Evolutionary conservation across 2,888 invertebrate genomes (phyloP).

Genomic region (Orchesellides sinensis): DNA sequence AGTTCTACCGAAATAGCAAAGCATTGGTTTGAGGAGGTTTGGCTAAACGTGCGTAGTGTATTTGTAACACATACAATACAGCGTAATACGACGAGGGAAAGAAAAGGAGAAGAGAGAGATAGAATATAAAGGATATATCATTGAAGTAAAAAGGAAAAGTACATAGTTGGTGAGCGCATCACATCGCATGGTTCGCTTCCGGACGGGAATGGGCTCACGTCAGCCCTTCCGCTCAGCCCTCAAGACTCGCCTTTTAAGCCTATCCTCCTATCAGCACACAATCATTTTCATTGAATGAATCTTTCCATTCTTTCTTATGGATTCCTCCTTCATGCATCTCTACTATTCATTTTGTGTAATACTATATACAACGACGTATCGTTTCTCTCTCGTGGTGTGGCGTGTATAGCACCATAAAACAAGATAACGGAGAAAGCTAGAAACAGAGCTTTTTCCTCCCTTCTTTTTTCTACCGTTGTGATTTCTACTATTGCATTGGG

Average conservation of each 20-base stretch:
- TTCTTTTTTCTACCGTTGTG: not conserved
- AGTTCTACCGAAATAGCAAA: conserved; percentile 46
- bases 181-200: conserved; percentile 75
- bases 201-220: conserved; percentile 75
- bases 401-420: not conserved
- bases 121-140: conserved; percentile 54
- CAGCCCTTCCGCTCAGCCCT: conserved; percentile 73
- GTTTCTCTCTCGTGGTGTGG: not conserved
- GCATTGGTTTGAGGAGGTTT: conserved; percentile 17
- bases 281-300: conserved; percentile 55
- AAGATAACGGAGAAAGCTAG: not conserved
- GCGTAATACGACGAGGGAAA: not conserved
- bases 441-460: conserved; percentile 9
- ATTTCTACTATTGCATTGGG: not conserved
- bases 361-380: not conserved
- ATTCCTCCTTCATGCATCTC: conserved; percentile 4
- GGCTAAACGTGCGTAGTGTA: no score
- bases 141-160: conserved; percentile 40
- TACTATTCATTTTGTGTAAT: not conserved
- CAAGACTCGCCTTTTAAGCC: conserved; percentile 66
- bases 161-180: conserved; percentile 72
- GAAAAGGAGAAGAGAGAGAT: not conserved
- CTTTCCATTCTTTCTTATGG: conserved; percentile 22
- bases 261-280: conserved; percentile 63
- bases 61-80: no score